Conservation (phyloP, 2,888 invertebrate species). For the Standfussiana lucernea region DNA sequence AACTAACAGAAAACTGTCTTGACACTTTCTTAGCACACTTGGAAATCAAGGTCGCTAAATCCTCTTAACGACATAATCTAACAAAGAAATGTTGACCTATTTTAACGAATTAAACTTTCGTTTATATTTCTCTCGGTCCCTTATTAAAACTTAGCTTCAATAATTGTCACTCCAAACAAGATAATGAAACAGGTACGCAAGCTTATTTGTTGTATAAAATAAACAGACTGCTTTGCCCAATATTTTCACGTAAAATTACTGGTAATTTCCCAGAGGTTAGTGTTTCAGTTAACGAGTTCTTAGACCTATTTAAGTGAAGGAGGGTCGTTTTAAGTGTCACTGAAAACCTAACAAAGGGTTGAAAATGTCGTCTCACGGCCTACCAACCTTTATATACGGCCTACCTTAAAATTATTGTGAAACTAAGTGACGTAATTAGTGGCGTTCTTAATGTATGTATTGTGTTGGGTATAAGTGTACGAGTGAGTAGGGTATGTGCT, state of each 20-base stretch:
- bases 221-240: conserved; percentile 23
- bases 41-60: neutral
- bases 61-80: too few relatives aligned
- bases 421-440: conserved; percentile 61
- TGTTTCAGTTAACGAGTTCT: conserved; percentile 66
- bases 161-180: conserved; percentile 45
- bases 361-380: conserved; percentile 69
- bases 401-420: conserved; percentile 43
- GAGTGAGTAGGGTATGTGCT: conserved; percentile 41
- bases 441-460: conserved; percentile 56
- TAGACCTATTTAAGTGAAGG: conserved; percentile 69
- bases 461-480: conserved; percentile 47
- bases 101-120: conserved; percentile 17
- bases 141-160: conserved; percentile 40
- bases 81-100: neutral
- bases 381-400: conserved; percentile 68
- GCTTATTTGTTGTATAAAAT: conserved; percentile 44
- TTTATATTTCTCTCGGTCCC: conserved; percentile 14
- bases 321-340: conserved; percentile 74
- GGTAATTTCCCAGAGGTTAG: conserved; percentile 47
- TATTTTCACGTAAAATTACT: conserved; percentile 55
- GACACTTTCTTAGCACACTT: neutral
- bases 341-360: conserved; percentile 71
- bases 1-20: neutral
- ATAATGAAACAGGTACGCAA: conserved; percentile 36